Conservation (phyloP, 2,888 invertebrate genomes). For the Monochamus alternatus region DNA sequence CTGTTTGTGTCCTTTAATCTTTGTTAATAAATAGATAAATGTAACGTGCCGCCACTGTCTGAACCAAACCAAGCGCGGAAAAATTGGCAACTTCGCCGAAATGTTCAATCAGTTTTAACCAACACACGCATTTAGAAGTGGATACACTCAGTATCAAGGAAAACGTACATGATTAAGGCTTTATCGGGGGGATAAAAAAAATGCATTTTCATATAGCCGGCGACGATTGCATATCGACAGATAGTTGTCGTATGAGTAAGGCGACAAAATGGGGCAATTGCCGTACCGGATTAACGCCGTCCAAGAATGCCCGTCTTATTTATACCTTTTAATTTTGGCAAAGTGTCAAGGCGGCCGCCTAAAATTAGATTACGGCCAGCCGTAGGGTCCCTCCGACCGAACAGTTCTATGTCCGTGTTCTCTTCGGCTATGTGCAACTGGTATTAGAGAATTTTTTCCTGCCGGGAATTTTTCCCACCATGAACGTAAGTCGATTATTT, state of each 20-base stretch:
- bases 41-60: background rate
- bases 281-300: conserved; percentile 29
- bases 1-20: too few species aligned
- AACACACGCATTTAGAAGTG: background rate
- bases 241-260: background rate
- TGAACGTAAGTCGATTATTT: conserved; percentile 59
- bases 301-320: conserved; percentile 56
- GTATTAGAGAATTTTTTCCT: conserved; percentile 49
- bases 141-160: too few species aligned
- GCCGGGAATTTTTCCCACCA: conserved; percentile 50
- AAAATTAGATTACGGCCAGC: conserved; percentile 64
- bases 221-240: background rate
- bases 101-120: background rate
- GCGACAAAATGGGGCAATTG: conserved; percentile 7
- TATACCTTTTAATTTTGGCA: conserved; percentile 63
- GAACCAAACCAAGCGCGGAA: background rate
- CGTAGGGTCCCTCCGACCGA: conserved; percentile 52
- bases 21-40: background rate
- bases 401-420: conserved; percentile 57
- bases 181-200: too few species aligned
- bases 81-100: background rate
- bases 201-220: too few species aligned
- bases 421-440: conserved; percentile 60
- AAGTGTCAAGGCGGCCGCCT: conserved; percentile 63
- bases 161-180: too few species aligned